Conservation (phyloP, 2,113 vertebrate species). For the Cebus imitator region DNA sequence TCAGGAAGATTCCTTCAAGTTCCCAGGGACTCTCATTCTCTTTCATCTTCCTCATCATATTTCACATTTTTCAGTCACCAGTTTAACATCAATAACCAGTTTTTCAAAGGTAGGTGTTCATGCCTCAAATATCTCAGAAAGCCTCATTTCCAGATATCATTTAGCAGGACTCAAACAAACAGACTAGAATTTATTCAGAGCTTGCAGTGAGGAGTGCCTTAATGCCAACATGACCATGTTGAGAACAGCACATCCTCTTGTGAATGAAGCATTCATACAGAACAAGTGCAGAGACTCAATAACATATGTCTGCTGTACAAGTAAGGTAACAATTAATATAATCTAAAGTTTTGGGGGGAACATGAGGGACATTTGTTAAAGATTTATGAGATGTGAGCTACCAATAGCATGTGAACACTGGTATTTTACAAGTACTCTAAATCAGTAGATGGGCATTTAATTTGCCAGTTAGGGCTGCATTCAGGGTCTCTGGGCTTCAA, state of each 20-base stretch:
- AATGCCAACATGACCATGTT: not conserved
- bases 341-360: no score
- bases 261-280: not conserved
- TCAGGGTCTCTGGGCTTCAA: not conserved
- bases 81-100: not conserved
- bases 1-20: not conserved
- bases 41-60: not conserved
- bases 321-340: not conserved
- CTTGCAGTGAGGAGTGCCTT: not conserved
- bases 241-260: not conserved
- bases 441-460: not conserved
- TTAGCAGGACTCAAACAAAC: not conserved
- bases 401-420: not conserved
- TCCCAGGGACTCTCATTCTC: no score
- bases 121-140: not conserved
- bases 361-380: not conserved
- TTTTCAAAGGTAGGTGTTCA: not conserved
- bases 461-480: not conserved
- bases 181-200: not conserved
- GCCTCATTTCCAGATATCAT: no score
- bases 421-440: not conserved
- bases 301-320: no score
- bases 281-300: not conserved
- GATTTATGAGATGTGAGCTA: not conserved
- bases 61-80: not conserved